phyloP scores from a whole-genome alignment of 2,888 invertebrate species.

The Synanthedon tipuliformis region DNA sequence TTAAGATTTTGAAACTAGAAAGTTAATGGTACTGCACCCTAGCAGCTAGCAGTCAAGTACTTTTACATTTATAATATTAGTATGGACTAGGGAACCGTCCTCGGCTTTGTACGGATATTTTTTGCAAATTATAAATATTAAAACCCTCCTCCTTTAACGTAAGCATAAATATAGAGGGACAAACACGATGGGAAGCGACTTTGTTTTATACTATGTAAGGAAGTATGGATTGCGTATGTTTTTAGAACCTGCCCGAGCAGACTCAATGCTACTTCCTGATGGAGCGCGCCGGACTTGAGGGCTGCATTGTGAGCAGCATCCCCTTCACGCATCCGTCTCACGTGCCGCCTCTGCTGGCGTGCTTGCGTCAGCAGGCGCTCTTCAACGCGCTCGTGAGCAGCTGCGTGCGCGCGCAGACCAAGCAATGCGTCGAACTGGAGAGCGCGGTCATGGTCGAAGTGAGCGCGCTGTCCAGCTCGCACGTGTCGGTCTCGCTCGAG shows the following conservation, averaged over 20 bases:
- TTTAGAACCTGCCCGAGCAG: slow-evolving; percentile 89
- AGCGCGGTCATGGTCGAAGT: slow-evolving; percentile 91
- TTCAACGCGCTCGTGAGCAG: slow-evolving; percentile 91
- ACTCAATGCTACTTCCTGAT: slow-evolving; percentile 95
- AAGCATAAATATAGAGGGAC: too few species aligned
- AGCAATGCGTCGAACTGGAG: slow-evolving; percentile 82
- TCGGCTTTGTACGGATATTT: too few species aligned
- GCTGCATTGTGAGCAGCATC: slow-evolving; percentile 81
- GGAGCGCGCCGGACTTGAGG: slow-evolving; percentile 78
- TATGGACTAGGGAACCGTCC: too few species aligned
- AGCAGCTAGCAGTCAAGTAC: too few species aligned
- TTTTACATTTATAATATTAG: too few species aligned
- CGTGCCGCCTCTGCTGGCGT: slow-evolving; percentile 86
- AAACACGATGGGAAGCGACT: too few species aligned
- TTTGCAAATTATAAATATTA: too few species aligned
- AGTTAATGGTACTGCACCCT: too few species aligned
- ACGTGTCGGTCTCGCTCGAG: slow-evolving; percentile 90
- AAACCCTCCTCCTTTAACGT: too few species aligned
- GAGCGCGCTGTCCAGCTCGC: slow-evolving; percentile 88
- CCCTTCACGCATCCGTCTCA: slow-evolving; percentile 95
- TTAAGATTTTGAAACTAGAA: too few species aligned
- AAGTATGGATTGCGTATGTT: neutral
- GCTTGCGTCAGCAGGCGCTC: slow-evolving; percentile 88
- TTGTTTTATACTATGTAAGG: neutral
- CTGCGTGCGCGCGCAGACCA: slow-evolving; percentile 86